These are phyloP conservation scores for Thymelicus lineola DNA, from an alignment of 2,888 invertebrate genomes.

Conservation along the genomic window DNA sequence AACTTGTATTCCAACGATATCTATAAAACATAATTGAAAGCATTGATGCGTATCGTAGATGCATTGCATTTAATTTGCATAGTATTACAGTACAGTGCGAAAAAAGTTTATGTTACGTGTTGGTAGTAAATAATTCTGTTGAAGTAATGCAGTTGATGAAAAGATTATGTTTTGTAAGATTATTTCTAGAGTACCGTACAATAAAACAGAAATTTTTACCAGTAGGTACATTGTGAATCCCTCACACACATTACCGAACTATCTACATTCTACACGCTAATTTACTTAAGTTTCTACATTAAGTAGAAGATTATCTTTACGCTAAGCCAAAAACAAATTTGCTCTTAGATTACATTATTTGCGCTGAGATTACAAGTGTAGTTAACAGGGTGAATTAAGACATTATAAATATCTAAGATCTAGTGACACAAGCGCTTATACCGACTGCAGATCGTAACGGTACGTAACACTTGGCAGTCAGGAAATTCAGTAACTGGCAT, in stretches of 20 bases:
- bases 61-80: constrained; percentile 48
- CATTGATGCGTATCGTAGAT: constrained; percentile 51
- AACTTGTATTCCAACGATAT: constrained; percentile 41
- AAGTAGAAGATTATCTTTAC: no score
- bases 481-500: background rate
- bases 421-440: background rate
- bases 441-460: background rate
- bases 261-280: no score
- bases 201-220: background rate
- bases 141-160: background rate
- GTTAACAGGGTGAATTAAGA: background rate
- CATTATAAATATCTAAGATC: background rate
- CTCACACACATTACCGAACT: background rate
- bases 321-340: no score
- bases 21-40: constrained; percentile 52
- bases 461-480: background rate
- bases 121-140: background rate
- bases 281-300: no score
- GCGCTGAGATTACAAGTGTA: background rate
- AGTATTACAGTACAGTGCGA: background rate
- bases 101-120: background rate
- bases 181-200: background rate
- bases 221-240: background rate
- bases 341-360: background rate
- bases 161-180: background rate